Percentiles rank a stretch among this genome's conserved stretches.
Conservation (phyloP, 2,113 vertebrate species). For the Notarius lentiginosus region DNA sequence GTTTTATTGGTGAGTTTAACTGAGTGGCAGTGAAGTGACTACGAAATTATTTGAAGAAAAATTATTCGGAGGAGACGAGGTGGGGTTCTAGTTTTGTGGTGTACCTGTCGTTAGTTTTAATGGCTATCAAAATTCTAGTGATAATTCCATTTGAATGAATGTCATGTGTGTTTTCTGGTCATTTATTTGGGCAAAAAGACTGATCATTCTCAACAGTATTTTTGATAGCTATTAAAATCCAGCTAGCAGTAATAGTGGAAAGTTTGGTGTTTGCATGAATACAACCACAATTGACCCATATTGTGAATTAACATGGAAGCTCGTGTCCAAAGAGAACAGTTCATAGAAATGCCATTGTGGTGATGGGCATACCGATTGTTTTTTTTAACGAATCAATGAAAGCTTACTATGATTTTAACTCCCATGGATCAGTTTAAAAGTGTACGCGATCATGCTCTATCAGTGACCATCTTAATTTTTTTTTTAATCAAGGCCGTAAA, state of each 20-base stretch:
- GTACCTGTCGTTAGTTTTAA: constrained; percentile 64
- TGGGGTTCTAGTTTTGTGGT: constrained; percentile 70
- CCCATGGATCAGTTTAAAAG: not conserved
- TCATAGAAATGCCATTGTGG: not conserved
- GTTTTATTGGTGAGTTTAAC: constrained; percentile 70
- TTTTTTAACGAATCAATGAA: not conserved
- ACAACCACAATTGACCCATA: constrained; percentile 36
- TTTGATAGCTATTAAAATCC: constrained; percentile 76
- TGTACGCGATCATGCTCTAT: constrained; percentile 1
- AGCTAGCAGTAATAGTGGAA: constrained; percentile 48
- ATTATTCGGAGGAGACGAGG: constrained; percentile 54
- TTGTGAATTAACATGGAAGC: constrained; percentile 51
- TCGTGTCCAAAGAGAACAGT: constrained; percentile 33
- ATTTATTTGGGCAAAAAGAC: constrained; percentile 49
- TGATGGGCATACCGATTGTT: constrained; percentile 10
- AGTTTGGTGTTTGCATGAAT: constrained; percentile 57
- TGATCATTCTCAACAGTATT: constrained; percentile 57
- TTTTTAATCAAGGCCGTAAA: constrained; percentile 4
- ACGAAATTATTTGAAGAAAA: constrained; percentile 29
- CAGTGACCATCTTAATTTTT: not conserved
- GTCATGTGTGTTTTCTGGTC: constrained; percentile 57
- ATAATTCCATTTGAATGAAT: constrained; percentile 54
- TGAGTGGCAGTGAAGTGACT: constrained; percentile 69
- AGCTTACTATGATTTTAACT: constrained; percentile 3
- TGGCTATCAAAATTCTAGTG: constrained; percentile 72